A percentile compares a stretch with the other conserved stretches of the same genome.
These are phyloP conservation scores for Chloroceryle amazona DNA, from an alignment of 2,797 vertebrate species.

Conservation along the genomic window DNA sequence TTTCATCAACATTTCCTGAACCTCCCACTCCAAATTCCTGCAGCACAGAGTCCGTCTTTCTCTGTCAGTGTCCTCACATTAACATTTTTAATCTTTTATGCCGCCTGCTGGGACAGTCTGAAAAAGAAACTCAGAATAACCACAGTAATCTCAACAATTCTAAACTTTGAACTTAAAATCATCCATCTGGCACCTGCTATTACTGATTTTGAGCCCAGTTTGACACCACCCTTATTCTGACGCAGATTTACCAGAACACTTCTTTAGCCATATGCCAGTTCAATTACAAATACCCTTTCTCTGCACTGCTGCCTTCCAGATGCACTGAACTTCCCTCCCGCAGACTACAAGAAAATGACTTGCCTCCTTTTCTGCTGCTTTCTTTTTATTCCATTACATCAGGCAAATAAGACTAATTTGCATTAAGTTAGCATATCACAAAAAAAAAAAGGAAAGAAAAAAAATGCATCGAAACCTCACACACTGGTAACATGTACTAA, in stretches of 20 bases:
- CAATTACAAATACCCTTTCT: slow-evolving; percentile 10
- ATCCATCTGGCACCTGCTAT: slow-evolving; percentile 30
- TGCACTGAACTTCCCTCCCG: slow-evolving; percentile 21
- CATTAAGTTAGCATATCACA: background rate
- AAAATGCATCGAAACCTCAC: background rate
- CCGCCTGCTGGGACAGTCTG: background rate
- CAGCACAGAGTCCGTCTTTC: background rate
- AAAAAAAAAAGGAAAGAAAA: no score
- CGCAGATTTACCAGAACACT: slow-evolving; percentile 20
- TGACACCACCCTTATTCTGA: slow-evolving; percentile 35
- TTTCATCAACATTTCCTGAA: background rate
- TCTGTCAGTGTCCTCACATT: background rate
- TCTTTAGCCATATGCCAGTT: slow-evolving; percentile 35
- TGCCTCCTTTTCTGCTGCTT: background rate
- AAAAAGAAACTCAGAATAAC: slow-evolving; percentile 10
- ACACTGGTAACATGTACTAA: background rate
- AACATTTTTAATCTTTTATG: slow-evolving; percentile 24
- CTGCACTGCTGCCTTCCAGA: slow-evolving; percentile 44
- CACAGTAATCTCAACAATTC: background rate
- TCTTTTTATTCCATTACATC: background rate
- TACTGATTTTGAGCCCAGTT: background rate
- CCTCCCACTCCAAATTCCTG: background rate
- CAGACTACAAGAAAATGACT: slow-evolving; percentile 17
- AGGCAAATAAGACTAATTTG: slow-evolving; percentile 13
- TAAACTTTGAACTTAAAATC: slow-evolving; percentile 35